Evolutionary conservation across 2,888 invertebrate genomes (phyloP), one percentile per base, ranked within the genome.

Genomic region (Chalcis sispes): DNA sequence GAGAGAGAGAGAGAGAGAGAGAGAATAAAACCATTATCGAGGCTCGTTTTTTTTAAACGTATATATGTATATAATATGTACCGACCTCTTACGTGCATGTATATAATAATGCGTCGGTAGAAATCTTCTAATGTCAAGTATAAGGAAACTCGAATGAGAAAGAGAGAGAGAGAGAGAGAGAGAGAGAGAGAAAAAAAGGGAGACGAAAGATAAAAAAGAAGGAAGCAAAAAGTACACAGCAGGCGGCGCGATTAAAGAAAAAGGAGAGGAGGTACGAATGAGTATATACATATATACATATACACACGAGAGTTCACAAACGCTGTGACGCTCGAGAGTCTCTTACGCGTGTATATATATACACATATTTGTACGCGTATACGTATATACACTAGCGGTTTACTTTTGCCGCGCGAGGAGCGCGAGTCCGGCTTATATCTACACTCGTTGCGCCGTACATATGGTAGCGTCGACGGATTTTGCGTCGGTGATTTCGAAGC

Each of bases 401-500:
- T 50, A 65, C 65, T 65, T 65, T 23, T 46, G 48, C 40, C 15
- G 23, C 23, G 59, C 27, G 25, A 18, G 54, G 29, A n/a, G n/a
- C 8, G 32, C 61, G 42, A 61, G 40, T 59, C 59, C 40, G 59
- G 42, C 61, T 61, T 25, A 15, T 27, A 7, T 23, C 20, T n/a
- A n/a, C n/a, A n/a, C n/a, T n/a, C n/a, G 15, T 27, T 2, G 7
- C 8, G 20, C 7, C 61, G 54, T 54, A 23, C 66, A 66, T 54
- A 42, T 66, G 66, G 66, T 15, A 58, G 56, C 46, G 58, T 15
- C 15, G 3, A 20, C n/a, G 27, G 15, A 36, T 15, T 29, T 69
- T 58, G 46, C 46, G n/a, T n/a, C n/a, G 46, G 69, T 48, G 69
- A 69, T 32, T 69, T 58, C 32, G 58, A 69, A n/a, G 69, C 69